Evolutionary conservation across 1,140 invertebrate genomes (phyloP).

Genomic region (Stenopsyche tienmushanensis): DNA sequence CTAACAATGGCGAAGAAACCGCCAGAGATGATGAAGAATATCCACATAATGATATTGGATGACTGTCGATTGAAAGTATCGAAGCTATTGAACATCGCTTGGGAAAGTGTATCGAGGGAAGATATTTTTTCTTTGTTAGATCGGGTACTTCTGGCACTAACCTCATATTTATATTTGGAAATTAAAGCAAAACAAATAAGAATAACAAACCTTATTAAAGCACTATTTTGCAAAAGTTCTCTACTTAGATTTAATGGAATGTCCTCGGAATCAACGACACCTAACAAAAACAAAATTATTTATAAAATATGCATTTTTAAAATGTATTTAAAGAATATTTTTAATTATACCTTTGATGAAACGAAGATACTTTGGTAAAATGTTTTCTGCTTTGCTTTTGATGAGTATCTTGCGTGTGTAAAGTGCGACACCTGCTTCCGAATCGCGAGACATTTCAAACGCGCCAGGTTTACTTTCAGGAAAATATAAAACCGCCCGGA

Average conservation of each 20-base stretch:
- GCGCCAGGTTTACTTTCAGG: conserved; percentile 87
- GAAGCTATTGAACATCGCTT: no score
- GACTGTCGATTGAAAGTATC: no score
- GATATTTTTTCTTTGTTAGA: no score
- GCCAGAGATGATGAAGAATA: no score
- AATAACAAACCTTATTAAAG: conserved; percentile 74
- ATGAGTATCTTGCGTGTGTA: conserved; percentile 91
- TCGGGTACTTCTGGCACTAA: no score
- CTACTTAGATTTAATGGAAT: conserved; percentile 96
- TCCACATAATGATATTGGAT: no score
- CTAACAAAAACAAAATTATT: conserved; percentile 49
- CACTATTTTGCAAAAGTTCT: conserved; percentile 92
- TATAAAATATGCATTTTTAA: neutral
- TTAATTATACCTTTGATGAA: conserved; percentile 91
- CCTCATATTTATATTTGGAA: no score
- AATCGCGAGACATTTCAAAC: conserved; percentile 87
- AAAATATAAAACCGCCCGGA: conserved; percentile 89
- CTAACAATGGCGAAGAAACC: no score
- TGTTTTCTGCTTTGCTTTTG: conserved; percentile 85
- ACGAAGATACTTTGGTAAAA: conserved; percentile 91
- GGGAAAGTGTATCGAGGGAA: no score
- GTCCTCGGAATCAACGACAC: conserved; percentile 97
- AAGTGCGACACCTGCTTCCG: conserved; percentile 77
- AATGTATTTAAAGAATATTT: neutral
- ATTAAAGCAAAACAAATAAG: neutral